Evolutionary conservation across 2,888 invertebrate genomes (phyloP).

Genomic region (Plemyria rubiginata): DNA sequence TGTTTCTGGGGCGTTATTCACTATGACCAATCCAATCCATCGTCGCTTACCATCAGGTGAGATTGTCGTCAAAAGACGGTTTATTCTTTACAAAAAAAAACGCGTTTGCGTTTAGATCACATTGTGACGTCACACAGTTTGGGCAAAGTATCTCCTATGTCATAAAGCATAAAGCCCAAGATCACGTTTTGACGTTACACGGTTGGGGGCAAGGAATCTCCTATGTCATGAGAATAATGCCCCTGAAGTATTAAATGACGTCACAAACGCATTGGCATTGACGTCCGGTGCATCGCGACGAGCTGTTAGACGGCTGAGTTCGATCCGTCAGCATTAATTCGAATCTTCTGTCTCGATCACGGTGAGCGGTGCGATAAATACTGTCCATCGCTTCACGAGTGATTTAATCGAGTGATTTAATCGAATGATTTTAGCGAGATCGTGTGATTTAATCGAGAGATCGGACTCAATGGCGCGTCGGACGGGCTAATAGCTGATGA

Average conservation of each 20-base stretch:
- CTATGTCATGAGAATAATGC: too few relatives aligned
- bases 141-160: too few relatives aligned
- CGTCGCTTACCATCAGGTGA: too few relatives aligned
- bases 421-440: conserved; percentile 57
- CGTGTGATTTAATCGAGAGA: conserved; percentile 36
- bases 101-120: too few relatives aligned
- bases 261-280: conserved; percentile 6
- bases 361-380: conserved; percentile 72
- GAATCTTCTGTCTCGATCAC: conserved; percentile 69
- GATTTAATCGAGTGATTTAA: conserved; percentile 65
- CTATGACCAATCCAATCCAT: too few relatives aligned
- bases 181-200: too few relatives aligned
- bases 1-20: too few relatives aligned
- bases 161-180: too few relatives aligned
- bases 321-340: conserved; percentile 68
- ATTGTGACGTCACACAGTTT: too few relatives aligned
- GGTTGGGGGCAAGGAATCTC: too few relatives aligned
- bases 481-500: conserved; percentile 30
- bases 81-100: too few relatives aligned
- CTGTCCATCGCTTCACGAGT: conserved; percentile 53
- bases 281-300: not conserved
- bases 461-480: conserved; percentile 23
- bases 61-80: too few relatives aligned
- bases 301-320: conserved; percentile 44
- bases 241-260: not conserved